Evolutionary conservation across 1,140 invertebrate species (phyloP), one percentile per base, ranked within the genome.

Genomic region (Steinernema khuongi): DNA sequence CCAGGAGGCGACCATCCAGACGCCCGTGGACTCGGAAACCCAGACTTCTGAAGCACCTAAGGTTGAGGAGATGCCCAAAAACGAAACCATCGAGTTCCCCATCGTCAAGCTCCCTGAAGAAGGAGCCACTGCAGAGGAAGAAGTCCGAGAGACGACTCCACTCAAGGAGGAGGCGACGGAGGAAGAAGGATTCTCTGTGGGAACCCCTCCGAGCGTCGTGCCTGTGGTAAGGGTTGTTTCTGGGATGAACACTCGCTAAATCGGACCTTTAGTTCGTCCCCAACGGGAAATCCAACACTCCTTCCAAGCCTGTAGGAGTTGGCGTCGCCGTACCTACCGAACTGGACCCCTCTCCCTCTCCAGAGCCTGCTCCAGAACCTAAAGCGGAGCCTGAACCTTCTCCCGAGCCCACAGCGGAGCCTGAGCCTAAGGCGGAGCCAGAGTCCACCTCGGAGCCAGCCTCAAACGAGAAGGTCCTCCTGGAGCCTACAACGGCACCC

Each of bases 401-500:
- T 17, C 14, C 33, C 30, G 70, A 71, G 22, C 31, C 70, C 1
- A 44, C 2, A 22, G 32, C 33, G 19, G 70, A 71, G 32, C 70
- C 68, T 7, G 29, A 69, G 28, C 68, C 68, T 22, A 33, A 69
- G n/a, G 29, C 22, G 7, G 66, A 31, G 22, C 70, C 70, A 4
- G 70, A 71, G 50, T 33, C 70, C 31, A 44, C 32, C 1, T 19
- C 70, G 17, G 70, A 71, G 31, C 31, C 68, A 14, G 70, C 14
- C 2, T 28, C 70, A n/a, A 7, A 32, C 26, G n/a, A 36, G 22
- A 28, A 32, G 32, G 30, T 43, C 33, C 17, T 30, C 33, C 22
- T 43, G 29, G 70, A 71, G 32, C 32, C 70, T 1, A 36, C 70
- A 33, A 19, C 73, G 30, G 68, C 28, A 32, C 69, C 74, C 26